These are phyloP conservation scores for Acrocephalus arundinaceus DNA, from an alignment of 2,113 vertebrate species.

Conservation along the genomic window DNA sequence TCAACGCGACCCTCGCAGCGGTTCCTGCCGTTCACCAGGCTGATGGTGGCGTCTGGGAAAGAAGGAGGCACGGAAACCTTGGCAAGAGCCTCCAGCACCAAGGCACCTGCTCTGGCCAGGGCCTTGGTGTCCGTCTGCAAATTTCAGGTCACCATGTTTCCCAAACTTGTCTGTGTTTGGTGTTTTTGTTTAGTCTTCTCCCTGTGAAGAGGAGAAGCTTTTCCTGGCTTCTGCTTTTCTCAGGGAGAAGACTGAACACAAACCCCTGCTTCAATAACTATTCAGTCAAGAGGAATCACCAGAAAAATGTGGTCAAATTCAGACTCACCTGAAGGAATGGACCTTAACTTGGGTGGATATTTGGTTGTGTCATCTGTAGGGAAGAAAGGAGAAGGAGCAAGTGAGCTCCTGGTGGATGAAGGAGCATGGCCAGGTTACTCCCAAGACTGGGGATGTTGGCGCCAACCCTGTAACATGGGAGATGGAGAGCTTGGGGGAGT, in stretches of 20 bases:
- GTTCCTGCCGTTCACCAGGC: background rate
- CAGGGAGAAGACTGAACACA: accelerated
- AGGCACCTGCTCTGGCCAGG: background rate
- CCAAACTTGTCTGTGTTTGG: no score
- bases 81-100: accelerated
- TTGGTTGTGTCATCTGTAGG: background rate
- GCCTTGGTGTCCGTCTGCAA: no score
- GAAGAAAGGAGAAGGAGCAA: background rate
- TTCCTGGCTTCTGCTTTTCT: background rate
- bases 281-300: accelerated
- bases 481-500: accelerated
- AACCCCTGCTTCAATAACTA: accelerated
- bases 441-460: accelerated
- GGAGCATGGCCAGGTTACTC: no score
- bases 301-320: accelerated
- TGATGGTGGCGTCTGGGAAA: background rate
- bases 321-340: background rate
- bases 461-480: accelerated
- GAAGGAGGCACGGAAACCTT: accelerated
- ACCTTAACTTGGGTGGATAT: accelerated
- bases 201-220: background rate
- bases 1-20: background rate
- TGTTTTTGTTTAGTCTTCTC: no score
- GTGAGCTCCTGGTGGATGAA: background rate
- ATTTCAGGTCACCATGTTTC: no score